Base-by-base conservation (phyloP, 2,888 invertebrate genomes). In the Ophion ventricosus region DNA sequence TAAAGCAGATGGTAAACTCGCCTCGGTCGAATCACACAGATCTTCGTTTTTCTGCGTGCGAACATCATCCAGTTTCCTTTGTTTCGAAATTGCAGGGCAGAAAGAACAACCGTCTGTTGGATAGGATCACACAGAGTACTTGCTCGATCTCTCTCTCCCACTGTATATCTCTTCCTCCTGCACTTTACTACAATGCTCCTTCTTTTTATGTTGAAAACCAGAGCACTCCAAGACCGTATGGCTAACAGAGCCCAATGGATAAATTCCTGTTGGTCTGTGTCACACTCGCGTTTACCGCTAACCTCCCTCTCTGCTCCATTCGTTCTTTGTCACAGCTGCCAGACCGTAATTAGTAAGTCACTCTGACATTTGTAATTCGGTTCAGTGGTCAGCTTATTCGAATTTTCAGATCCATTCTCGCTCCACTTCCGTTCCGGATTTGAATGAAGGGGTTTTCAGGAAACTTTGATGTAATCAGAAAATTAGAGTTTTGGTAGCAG, bases 121-220 rank as follows among this genome's bases (percentile, higher is more conserved):
- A 43, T 43, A 20, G 69, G 67, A 77, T 67, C 73, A 72, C 59
- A 67, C 57, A 29, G 29, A 23, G 35, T 29, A 43, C 23, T 23
- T n/a, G 73, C 59, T 54, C 59, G 40, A 4, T 29, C 49, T 63
- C 61, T 40, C n/a, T 35, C 17, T 66, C 56, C 61, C 43, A 1
- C 26, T 29, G 63, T 54, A 3, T 59, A 23, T n/a, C 59, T 29
- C 70, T 54, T 3, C n/a, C 25, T n/a, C 59, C 64, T 11, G 35
- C 49, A 43, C 74, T 57, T 20, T 43, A 57, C 40, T 10, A 7
- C 64, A 40, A 14, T 67, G 59, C 43, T 59, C 63, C 69, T 57
- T 17, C 66, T 75, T 78, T 75, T 79, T 73, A 85, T 76, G 76
- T 78, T 80, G 35, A 49, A 77, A 80, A 79, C 73, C 82, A 67